Conservation (phyloP, 2,888 invertebrate genomes). For the Amphipoea lucens region DNA sequence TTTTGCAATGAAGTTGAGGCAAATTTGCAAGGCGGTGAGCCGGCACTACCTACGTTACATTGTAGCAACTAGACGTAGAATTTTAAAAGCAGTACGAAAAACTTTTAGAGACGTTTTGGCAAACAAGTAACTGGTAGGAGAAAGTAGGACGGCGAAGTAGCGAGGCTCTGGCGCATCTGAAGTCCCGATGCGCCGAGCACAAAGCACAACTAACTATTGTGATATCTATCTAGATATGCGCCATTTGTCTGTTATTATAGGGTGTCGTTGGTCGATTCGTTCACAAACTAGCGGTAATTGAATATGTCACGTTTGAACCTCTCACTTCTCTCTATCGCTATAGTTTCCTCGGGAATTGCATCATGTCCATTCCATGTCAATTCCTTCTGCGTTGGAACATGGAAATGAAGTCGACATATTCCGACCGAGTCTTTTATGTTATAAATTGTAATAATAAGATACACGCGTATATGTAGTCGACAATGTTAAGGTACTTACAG, state of each 20-base stretch:
- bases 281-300: slow-evolving; percentile 38
- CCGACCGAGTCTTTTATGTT: slow-evolving; percentile 10
- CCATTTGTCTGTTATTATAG: slow-evolving; percentile 40
- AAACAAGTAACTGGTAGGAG: slow-evolving; percentile 68
- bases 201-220: slow-evolving; percentile 38
- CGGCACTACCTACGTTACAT: slow-evolving; percentile 59
- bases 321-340: slow-evolving; percentile 20
- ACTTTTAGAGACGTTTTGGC: slow-evolving; percentile 74
- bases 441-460: slow-evolving; percentile 14
- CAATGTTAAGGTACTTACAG: slow-evolving; percentile 11
- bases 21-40: slow-evolving; percentile 64
- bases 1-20: slow-evolving; percentile 54
- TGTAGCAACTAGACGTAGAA: slow-evolving; percentile 60
- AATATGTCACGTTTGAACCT: slow-evolving; percentile 34
- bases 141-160: slow-evolving; percentile 65
- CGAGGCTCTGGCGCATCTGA: slow-evolving; percentile 41
- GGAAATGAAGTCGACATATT: slow-evolving; percentile 19
- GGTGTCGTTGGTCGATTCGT: slow-evolving; percentile 17
- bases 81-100: slow-evolving; percentile 67
- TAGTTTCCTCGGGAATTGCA: slow-evolving; percentile 48
- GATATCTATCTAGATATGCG: slow-evolving; percentile 22
- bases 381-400: slow-evolving; percentile 23
- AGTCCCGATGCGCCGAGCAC: slow-evolving; percentile 33
- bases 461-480: background rate
- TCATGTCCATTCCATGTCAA: slow-evolving; percentile 17